These are phyloP conservation scores for Trichopoda pennipes DNA, from an alignment of 2,888 invertebrate genomes.

Conservation along the genomic window DNA sequence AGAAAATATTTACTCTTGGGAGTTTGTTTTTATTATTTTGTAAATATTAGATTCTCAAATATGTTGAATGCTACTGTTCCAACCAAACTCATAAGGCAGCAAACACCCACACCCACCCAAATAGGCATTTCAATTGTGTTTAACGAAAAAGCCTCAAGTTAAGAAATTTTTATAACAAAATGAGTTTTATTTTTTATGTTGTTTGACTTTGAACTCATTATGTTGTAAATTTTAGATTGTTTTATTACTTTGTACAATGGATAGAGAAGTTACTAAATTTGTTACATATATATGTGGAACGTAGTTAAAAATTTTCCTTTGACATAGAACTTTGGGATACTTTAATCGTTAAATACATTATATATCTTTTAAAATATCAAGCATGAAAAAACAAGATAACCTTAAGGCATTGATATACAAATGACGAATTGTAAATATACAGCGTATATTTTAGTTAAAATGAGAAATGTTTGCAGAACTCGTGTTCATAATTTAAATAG, in stretches of 20 bases:
- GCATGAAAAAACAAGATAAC: no score
- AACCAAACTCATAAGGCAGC: constrained; percentile 18
- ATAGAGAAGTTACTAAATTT: no score
- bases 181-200: constrained; percentile 9
- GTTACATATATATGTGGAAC: no score
- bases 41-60: constrained; percentile 24
- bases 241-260: constrained; percentile 9
- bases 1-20: constrained; percentile 16
- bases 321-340: no score
- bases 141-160: constrained; percentile 13
- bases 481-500: no score
- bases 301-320: no score
- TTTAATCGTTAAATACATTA: no score
- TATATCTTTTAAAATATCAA: no score
- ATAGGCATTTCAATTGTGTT: background rate
- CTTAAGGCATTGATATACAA: no score
- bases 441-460: constrained; percentile 6
- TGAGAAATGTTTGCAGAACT: constrained; percentile 5
- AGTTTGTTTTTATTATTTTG: constrained; percentile 11
- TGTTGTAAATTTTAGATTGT: constrained; percentile 2
- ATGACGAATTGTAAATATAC: background rate
- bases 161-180: constrained; percentile 27
- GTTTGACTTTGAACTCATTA: constrained; percentile 17
- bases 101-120: constrained; percentile 7
- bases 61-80: constrained; percentile 47